Conservation (phyloP, 1,140 invertebrate genomes). For the Drosophila auraria region DNA sequence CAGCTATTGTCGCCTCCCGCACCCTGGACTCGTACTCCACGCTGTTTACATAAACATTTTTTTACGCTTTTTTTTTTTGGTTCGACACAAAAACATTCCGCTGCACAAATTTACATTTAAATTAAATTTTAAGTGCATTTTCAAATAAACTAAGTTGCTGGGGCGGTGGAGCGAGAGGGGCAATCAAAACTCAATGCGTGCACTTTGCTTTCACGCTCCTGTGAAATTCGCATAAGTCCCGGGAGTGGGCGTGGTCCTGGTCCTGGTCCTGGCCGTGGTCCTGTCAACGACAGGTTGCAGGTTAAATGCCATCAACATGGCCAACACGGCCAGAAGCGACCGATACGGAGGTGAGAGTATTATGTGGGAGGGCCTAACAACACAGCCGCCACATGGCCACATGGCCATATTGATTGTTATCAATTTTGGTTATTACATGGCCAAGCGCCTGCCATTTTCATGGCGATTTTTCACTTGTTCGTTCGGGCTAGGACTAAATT, state of each 20-base stretch:
- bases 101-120: slow-evolving; percentile 83
- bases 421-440: slow-evolving; percentile 79
- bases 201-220: slow-evolving; percentile 61
- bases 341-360: slow-evolving; percentile 28
- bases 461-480: slow-evolving; percentile 69
- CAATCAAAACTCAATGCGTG: slow-evolving; percentile 81
- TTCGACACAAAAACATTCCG: slow-evolving; percentile 78
- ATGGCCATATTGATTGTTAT: slow-evolving; percentile 82
- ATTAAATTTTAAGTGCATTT: slow-evolving; percentile 83
- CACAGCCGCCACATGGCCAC: slow-evolving; percentile 65
- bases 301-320: slow-evolving; percentile 71
- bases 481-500: slow-evolving; percentile 32
- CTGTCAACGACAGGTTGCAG: slow-evolving; percentile 82
- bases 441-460: slow-evolving; percentile 74
- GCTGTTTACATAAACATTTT: slow-evolving; percentile 82
- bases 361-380: slow-evolving; percentile 37
- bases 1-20: slow-evolving; percentile 47
- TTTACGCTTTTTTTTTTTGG: slow-evolving; percentile 13
- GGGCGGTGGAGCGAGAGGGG: slow-evolving; percentile 15
- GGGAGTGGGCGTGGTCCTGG: slow-evolving; percentile 10
- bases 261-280: slow-evolving; percentile 30
- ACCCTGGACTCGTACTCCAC: slow-evolving; percentile 23
- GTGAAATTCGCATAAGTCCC: slow-evolving; percentile 55
- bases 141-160: slow-evolving; percentile 79
- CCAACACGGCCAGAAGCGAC: slow-evolving; percentile 24